Evolutionary conservation across 1,140 invertebrate genomes (phyloP), one percentile per base, ranked within the genome.

Genomic region (Zaprionus gabonicus): DNA sequence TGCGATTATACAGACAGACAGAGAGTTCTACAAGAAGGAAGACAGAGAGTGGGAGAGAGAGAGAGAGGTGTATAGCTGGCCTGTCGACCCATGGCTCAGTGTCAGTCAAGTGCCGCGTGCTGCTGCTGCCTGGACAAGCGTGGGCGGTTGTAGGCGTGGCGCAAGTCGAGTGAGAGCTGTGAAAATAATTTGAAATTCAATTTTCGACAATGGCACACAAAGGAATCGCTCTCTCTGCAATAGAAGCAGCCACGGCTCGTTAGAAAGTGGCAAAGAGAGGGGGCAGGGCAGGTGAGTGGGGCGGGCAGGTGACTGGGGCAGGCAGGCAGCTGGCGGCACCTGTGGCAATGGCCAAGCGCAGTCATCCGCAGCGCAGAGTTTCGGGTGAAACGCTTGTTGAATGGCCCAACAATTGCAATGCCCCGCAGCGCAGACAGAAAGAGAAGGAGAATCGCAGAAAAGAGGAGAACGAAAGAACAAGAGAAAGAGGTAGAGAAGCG

Each of bases 131-230:
- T 34, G 31, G 31, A 34, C 31, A 34, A 20, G 34, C 20, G 10
- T 31, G 25, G 31, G 38, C 3, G 23, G 5, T 12, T 27, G 7
- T 51, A 65, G 31, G 36, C 53, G 58, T 36, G 27, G 31, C 46
- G 60, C 28, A 31, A 69, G 63, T 63, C 41, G 67, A 78, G 64
- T 70, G 77, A 79, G 83, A 84, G 86, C 86, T 90, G 85, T 90
- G 85, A 90, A 88, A 90, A 90, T 90, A 90, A 90, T 90, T 90
- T 90, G 85, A 90, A 90, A 90, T 90, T 90, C 85, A 90, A 90
- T 90, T 90, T 90, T 90, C 85, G 85, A 90, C 85, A 90, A 90
- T 90, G 85, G 85, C 85, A 90, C 85, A 90, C 85, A 90, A 90
- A 90, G 85, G 85, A 90, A 90, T 90, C 85, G 78, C 85, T 64